These are phyloP conservation scores for Alaudala cheleensis DNA, from an alignment of 2,113 vertebrate species.

Conservation along the genomic window DNA sequence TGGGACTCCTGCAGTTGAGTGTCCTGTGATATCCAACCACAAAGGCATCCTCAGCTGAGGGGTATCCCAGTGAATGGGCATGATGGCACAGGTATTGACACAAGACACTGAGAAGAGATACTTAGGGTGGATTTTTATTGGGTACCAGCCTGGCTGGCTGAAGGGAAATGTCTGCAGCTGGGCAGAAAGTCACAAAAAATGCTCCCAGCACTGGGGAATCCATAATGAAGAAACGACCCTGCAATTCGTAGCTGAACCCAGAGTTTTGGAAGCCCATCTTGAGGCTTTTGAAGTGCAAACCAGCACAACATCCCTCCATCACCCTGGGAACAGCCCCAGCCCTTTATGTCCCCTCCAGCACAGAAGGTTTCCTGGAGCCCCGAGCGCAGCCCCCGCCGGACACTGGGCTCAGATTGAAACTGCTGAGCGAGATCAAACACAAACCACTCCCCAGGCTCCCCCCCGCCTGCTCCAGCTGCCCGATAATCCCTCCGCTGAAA, in stretches of 20 bases:
- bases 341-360: neutral
- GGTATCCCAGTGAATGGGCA: neutral
- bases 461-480: neutral
- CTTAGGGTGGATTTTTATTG: neutral
- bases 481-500: constrained; percentile 22
- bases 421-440: constrained; percentile 28
- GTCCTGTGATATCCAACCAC: neutral
- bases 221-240: neutral
- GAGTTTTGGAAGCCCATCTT: neutral
- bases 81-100: accelerated
- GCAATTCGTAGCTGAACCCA: neutral
- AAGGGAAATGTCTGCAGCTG: neutral
- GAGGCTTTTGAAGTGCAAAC: neutral
- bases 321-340: neutral
- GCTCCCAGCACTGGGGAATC: accelerated
- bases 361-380: neutral
- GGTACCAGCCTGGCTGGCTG: neutral
- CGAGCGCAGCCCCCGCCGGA: neutral
- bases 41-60: neutral
- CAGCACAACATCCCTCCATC: neutral
- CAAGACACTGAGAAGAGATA: neutral
- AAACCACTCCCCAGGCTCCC: neutral
- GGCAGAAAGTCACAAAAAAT: neutral
- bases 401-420: accelerated
- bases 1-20: neutral